Percentiles rank a stretch among this genome's conserved stretches.
These are phyloP conservation scores for Pelvicachromis taeniatus DNA, from an alignment of 2,113 vertebrate genomes.

Conservation along the genomic window DNA sequence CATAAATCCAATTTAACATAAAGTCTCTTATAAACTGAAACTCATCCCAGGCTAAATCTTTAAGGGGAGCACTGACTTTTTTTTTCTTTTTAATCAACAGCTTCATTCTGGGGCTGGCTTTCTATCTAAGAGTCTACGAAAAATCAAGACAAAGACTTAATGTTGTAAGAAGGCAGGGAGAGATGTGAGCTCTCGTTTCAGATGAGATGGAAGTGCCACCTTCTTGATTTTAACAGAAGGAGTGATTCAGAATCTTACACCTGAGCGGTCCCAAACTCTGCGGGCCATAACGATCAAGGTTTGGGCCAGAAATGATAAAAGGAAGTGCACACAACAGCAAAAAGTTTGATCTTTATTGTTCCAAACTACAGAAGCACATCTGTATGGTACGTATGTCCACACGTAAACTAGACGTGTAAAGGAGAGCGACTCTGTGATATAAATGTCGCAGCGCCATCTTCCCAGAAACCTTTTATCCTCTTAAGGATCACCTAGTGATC, in stretches of 20 bases:
- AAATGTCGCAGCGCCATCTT: not conserved
- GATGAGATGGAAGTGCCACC: not conserved
- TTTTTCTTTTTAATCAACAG: not conserved
- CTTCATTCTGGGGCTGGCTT: not conserved
- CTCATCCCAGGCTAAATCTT: not conserved
- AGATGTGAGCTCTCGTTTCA: not conserved
- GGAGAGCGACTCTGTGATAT: not conserved
- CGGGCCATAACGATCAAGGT: fast-evolving
- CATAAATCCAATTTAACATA: not conserved
- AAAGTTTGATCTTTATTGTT: not conserved
- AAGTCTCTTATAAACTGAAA: not conserved
- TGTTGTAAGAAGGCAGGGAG: not conserved
- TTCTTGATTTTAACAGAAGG: not conserved
- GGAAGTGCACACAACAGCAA: not conserved
- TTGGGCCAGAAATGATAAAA: not conserved
- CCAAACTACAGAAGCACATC: not conserved
- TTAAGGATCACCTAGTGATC: fast-evolving
- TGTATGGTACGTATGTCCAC: not conserved
- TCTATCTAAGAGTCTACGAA: not conserved
- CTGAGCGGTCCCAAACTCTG: not conserved
- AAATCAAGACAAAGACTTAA: not conserved
- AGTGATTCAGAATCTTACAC: not conserved
- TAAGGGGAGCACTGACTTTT: not conserved
- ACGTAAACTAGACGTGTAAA: not conserved
- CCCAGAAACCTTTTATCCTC: not conserved